Base-by-base conservation (phyloP, 2,797 vertebrate species). In the Platyrinchus mystaceus region DNA sequence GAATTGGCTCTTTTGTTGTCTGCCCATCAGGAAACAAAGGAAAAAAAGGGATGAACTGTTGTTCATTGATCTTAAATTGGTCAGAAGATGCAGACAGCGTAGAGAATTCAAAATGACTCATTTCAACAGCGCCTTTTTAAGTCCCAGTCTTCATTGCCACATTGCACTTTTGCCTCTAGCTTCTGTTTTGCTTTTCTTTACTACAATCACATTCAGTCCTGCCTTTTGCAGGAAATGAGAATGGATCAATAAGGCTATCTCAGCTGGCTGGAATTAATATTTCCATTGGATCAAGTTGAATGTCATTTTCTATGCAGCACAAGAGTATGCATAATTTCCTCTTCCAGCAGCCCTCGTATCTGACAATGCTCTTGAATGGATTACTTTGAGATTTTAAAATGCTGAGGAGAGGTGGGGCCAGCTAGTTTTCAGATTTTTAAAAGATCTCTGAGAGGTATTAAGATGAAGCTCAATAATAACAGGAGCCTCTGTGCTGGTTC, bases 171-270 rank as follows among this genome's bases (percentile, higher is more conserved):
- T 71, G 36, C 78, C 49, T 90, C 27, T 83, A 34, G 73, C 49
- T 91, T 74, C 84, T 95, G 46, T 82, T 94, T 91, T 55, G 62
- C 56, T 89, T 89, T 90, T 73, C 60, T 80, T 75, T 34, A 4
- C 70, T 34, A 8, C 80, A 64, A 7, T 66, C 80, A 28, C 89
- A 85, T 64, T 39, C 28, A 74, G 43, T 36, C 68, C 83, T 87
- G 2, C 70, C 68, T 91, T 92, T 49, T 67, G 74, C 68, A 87
- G 93, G 94, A 93, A 96, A 96, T 94, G 80, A 89, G 84, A 46
- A 18, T 39, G 74, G 80, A 87, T 95, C 93, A 90, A 39, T 92
- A 69, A 73, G 88, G 70, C 78, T 76, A 12, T 83, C 92, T 89
- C 32, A 90, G 70, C 71, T 88, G 91, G 22, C 63, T 96, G 83